Evolutionary conservation across 2,113 vertebrate genomes (phyloP).

Genomic region (Takifugu flavidus): DNA sequence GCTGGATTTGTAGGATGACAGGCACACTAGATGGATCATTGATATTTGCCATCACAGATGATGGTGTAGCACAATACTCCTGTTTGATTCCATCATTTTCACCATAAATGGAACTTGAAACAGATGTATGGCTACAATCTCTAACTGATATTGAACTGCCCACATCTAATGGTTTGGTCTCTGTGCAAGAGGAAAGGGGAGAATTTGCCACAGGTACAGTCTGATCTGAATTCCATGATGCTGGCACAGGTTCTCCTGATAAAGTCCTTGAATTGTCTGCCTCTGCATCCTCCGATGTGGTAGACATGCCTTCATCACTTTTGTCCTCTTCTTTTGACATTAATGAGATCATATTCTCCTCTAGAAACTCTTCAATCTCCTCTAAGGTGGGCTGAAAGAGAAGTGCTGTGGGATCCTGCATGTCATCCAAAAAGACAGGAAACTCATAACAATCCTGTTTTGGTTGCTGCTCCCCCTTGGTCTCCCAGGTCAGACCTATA

Average conservation of each 20-base stretch:
- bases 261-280: slow-evolving; percentile 67
- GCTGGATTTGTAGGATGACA: slow-evolving; percentile 90
- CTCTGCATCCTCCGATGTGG: slow-evolving; percentile 52
- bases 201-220: slow-evolving; percentile 68
- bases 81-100: slow-evolving; percentile 53
- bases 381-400: slow-evolving; percentile 96
- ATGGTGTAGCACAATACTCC: slow-evolving; percentile 68
- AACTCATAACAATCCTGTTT: slow-evolving; percentile 88
- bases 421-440: slow-evolving; percentile 81
- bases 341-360: slow-evolving; percentile 93
- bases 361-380: slow-evolving; percentile 97
- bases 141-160: slow-evolving; percentile 58
- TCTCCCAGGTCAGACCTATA: slow-evolving; percentile 81
- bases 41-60: slow-evolving; percentile 65
- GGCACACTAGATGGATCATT: slow-evolving; percentile 68
- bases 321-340: slow-evolving; percentile 73
- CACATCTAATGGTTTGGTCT: slow-evolving; percentile 65
- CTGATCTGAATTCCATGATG: slow-evolving; percentile 75
- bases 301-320: slow-evolving; percentile 53
- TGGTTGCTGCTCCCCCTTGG: slow-evolving; percentile 72
- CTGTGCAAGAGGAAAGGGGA: slow-evolving; percentile 29
- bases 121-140: slow-evolving; percentile 19
- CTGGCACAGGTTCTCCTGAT: slow-evolving; percentile 65
- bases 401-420: slow-evolving; percentile 82
- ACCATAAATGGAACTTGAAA: neutral